Evolutionary conservation across 2,113 vertebrate genomes (phyloP), one percentile per base, ranked within the genome.

Genomic region (Ovibos moschatus): DNA sequence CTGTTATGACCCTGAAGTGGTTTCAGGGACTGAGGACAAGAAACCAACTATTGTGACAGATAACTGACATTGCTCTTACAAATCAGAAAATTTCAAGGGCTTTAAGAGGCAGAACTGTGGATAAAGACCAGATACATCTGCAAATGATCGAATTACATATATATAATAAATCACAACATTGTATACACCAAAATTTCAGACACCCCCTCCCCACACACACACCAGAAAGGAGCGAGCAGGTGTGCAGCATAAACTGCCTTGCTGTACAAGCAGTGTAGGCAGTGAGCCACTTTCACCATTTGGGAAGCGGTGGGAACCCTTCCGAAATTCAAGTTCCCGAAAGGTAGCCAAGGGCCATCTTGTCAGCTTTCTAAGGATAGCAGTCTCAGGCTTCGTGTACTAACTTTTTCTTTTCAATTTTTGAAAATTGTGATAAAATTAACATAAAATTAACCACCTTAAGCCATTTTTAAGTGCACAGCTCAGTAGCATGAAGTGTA

Each of bases 261-360:
- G 25, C 5, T 51, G 16, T 4, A 0, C 2, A 6, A 51, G 25
- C 3, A 2, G 5, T 16, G 5, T 30, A 16, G 71, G 36, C 25
- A 1, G 2, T 1, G 15, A 50, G 25, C 19, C 33, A 8, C 50
- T 25, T 28, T 45, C 11, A 28, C 4, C 5, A 0, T 6, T 28
- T 30, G 16, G 7, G 9, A 30, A 28, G 25, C 0, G 0, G 16
- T 28, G 50, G 81, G 92, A 43, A 30, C 28, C 76, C 13, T 33
- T 74, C 25, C 12, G n/a, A 85, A 47, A 45, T 36, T 50, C 30
- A 14, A 0, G 30, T 62, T 60, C 40, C 40, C 40, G 43, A 8
- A 23, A 14, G 25, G 40, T 10, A 55, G 83, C 89, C 36, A 33
- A 1, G 16, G 57, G 79, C 64, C 36, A 5, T 2, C 5, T 33